phyloP scores from a whole-genome alignment of 1,140 invertebrate genomes.

The Macrobrachium rosenbergii region DNA sequence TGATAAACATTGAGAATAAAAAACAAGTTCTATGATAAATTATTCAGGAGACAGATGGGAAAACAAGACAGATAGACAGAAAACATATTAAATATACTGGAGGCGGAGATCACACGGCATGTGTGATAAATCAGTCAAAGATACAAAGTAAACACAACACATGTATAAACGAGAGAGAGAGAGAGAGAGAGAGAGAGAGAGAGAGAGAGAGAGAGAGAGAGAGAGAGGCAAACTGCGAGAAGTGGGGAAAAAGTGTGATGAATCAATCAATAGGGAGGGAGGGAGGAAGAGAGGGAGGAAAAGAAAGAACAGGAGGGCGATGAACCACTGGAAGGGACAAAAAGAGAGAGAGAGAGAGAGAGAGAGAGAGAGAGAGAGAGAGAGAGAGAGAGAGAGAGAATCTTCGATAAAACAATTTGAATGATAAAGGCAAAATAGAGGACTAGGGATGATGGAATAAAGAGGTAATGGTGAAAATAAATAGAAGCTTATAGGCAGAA shows the following conservation, averaged over 20 bases:
- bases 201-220: constrained; percentile 22
- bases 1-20: background rate
- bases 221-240: background rate
- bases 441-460: too few species aligned
- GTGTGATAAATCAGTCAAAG: background rate
- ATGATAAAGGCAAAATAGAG: too few species aligned
- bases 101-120: too few species aligned
- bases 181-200: constrained; percentile 4
- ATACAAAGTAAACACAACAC: background rate
- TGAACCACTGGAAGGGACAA: too few species aligned
- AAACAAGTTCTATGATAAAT: background rate
- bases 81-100: background rate
- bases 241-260: background rate
- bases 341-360: background rate
- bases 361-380: background rate
- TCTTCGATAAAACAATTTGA: too few species aligned
- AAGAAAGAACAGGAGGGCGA: background rate
- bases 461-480: too few species aligned
- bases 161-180: background rate
- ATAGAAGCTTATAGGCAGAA: too few species aligned
- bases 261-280: background rate
- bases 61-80: background rate
- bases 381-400: too few species aligned
- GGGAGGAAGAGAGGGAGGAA: background rate
- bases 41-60: background rate